Base-by-base conservation (phyloP, 2,113 vertebrate genomes). In the Felis catus region DNA sequence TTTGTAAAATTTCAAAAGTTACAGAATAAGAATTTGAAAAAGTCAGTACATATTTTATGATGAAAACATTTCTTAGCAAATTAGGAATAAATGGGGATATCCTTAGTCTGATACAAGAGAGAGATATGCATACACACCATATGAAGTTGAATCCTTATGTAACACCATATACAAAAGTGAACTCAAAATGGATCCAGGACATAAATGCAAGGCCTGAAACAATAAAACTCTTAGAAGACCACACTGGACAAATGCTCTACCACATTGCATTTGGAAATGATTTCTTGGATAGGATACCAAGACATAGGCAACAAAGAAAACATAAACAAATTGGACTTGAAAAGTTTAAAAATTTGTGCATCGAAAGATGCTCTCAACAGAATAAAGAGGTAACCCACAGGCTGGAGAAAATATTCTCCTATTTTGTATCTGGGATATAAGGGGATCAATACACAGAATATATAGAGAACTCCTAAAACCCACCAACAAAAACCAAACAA, bases 1-100 rank as follows among this genome's bases (percentile, higher is more conserved):
- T 51, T 73, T 80, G 41, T 27, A 74, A 74, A 65, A 83, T 36
- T 91, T 90, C 68, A 12, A 90, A 95, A 90, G 73, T 66, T 58
- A 23, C 12, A 55, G 21, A 65, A 76, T 55, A 84, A 94, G 16
- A 58, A n/a, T 58, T 90, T 78, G 87, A 84, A 78, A 58, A 71
- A 84, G 21, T 74, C 21, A 53, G 61, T 4, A 48, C 18, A 3
- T 48, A 48, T 85, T 68, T 90, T 76, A 48, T 70, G 83, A 55
- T 58, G 48, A n/a, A 84, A 78, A 36, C 9, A 58, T 68, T 41
- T 63, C 41, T 63, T 51, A 82, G 41, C 76, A 81, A 81, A 51
- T 45, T 71, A 71, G 31, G 13, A 76, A 61, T 12, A 61, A 51
- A 68, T 31, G 33, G 65, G 48, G 27, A 83, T 58, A 84, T 85